These are phyloP conservation scores for Drosophila insularis DNA, from an alignment of 1,140 invertebrate genomes.

Conservation along the genomic window DNA sequence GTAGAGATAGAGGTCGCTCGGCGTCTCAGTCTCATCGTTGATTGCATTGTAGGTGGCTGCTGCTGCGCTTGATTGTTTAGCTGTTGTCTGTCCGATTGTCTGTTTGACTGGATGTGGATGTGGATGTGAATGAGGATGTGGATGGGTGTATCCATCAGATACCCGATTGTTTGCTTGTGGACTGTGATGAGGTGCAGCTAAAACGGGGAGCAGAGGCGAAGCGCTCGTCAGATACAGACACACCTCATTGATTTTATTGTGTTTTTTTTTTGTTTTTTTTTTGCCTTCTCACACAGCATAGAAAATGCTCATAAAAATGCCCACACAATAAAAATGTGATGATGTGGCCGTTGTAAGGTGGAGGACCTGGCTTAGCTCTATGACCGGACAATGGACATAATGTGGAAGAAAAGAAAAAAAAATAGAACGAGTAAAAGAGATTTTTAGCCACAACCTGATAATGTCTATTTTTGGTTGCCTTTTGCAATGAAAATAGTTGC, in stretches of 20 bases:
- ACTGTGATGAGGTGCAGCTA: constrained; percentile 54
- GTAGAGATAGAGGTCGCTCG: neutral
- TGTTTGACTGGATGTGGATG: constrained; percentile 8
- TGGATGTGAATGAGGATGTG: constrained; percentile 15
- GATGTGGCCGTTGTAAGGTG: constrained; percentile 58
- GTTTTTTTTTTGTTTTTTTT: constrained; percentile 46
- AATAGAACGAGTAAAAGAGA: neutral
- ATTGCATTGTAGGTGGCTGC: constrained; percentile 69
- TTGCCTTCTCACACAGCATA: constrained; percentile 46
- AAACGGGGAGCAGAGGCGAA: constrained; percentile 1
- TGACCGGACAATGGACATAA: constrained; percentile 42
- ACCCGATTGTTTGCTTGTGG: constrained; percentile 65
- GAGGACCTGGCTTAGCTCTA: constrained; percentile 33
- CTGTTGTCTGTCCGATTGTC: constrained; percentile 43
- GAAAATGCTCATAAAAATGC: constrained; percentile 79
- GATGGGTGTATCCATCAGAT: constrained; percentile 51
- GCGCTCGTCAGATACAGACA: constrained; percentile 46
- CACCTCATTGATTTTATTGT: constrained; percentile 81
- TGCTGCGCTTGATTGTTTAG: constrained; percentile 76
- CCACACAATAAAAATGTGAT: constrained; percentile 76
- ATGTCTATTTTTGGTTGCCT: constrained; percentile 66
- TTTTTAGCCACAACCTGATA: constrained; percentile 49
- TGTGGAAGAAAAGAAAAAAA: neutral
- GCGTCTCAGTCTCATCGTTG: constrained; percentile 50
- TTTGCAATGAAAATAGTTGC: constrained; percentile 31